Evolutionary conservation across 2,113 vertebrate species (phyloP), one percentile per base, ranked within the genome.

Genomic region (Ptilorrhoa leucosticta): DNA sequence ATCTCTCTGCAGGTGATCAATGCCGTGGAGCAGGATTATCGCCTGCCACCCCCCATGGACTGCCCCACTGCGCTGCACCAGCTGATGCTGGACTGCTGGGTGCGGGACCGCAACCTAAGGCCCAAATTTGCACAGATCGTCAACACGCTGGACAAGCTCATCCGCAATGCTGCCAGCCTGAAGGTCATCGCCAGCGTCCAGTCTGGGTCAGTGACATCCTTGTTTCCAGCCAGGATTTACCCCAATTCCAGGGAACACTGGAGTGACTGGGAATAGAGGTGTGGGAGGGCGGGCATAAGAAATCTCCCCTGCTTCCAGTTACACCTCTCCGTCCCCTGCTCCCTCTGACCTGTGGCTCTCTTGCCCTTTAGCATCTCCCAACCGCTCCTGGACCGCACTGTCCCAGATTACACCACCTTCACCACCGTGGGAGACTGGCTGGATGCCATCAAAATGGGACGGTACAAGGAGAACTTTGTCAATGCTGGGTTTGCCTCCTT

Each of bases 41-140:
- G 99, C 96, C 97, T 99, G 90, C 99, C 99, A 19, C 99, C 99
- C 10, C 99, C 99, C 78, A 99, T 99, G 99, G 99, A 99, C 98
- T 99, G 99, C 96, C 99, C 99, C 90, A 99, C 99, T 2, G 99
- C 99, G 0, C 98, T 99, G 60, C 99, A 99, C 96, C 99, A 99
- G 97, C 98, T 99, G 95, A 99, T 99, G 99, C 83, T 99, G 96
- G 99, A 99, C 98, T 99, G 99, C 97, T 99, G 99, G 99, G 99
- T 99, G 83, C 98, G 99, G 87, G 99, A 99, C 96, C 98, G 99
- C 89, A 99, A 99, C 97, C 98, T 99, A 51, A 98, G 99, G 94
- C 99, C 99, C 90, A 99, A 99, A 94, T 99, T 99, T 98, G 98
- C 99, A 84, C 99, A 99, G 97, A 99, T 99, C 0, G 99, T 99